These are phyloP conservation scores for Carcinoscorpius rotundicauda DNA, from an alignment of 1,140 invertebrate genomes.

Conservation along the genomic window DNA sequence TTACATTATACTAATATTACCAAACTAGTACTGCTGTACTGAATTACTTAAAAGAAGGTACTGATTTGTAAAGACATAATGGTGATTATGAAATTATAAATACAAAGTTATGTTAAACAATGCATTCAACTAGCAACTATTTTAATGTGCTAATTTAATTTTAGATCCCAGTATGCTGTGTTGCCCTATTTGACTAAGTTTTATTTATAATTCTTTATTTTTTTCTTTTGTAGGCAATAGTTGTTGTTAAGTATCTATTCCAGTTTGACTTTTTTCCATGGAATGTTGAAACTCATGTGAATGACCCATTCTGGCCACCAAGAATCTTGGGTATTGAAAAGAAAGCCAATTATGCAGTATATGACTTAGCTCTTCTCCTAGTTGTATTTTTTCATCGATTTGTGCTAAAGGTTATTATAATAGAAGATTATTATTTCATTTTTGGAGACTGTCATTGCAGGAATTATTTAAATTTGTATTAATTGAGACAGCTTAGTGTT, in stretches of 20 bases:
- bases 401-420: conserved; percentile 36
- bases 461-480: too few relatives aligned
- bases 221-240: conserved; percentile 55
- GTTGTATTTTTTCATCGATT: conserved; percentile 94
- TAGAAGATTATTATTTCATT: neutral
- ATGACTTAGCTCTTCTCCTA: conserved; percentile 81
- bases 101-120: too few relatives aligned
- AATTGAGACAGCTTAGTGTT: too few relatives aligned
- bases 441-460: too few relatives aligned
- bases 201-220: neutral
- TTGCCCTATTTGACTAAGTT: too few relatives aligned
- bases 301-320: conserved; percentile 57
- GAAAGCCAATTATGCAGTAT: conserved; percentile 66
- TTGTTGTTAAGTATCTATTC: conserved; percentile 93
- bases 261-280: conserved; percentile 87
- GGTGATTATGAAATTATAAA: too few relatives aligned
- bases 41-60: too few relatives aligned
- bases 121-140: neutral
- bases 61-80: too few relatives aligned
- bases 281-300: conserved; percentile 50
- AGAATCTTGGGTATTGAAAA: conserved; percentile 84
- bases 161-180: conserved; percentile 4
- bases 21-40: too few relatives aligned
- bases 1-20: too few relatives aligned
- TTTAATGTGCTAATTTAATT: conserved; percentile 12